Base-by-base conservation (phyloP, 2,888 invertebrate species). In the Pterostichus madidus region DNA sequence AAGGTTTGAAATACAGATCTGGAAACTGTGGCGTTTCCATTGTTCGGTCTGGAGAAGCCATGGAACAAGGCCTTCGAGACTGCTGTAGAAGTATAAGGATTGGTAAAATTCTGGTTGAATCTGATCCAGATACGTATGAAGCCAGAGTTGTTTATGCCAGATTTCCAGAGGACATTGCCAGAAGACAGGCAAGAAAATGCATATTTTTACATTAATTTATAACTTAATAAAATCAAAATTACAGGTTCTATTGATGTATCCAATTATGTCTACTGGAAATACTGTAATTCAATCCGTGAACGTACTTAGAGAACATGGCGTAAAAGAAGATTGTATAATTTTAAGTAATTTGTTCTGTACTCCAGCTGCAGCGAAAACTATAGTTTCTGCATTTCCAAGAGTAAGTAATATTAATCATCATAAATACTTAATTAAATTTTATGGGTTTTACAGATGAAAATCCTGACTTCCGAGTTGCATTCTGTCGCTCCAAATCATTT, bases 11-110 rank as follows among this genome's bases (percentile, higher is more conserved):
- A 87, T 99, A 98, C 91, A 96, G 97, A 80, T 97, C 98, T 44
- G 99, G 99, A 24, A 99, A 99, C 90, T 99, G 99, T 90, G 99
- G 99, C 2, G 99, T 99, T 6, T 98, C 98, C 83, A 98, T 99
- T 87, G 98, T 99, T 61, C 92, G 96, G 82, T 96, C 96, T 35
- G 96, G 96, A 11, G 90, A 90, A 86, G 89, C 90, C 10, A 90
- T 90, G 90, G 90, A 90, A 84, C 90, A 90, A 85, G 97, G 97
- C 5, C 91, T 97, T 61, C 92, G 99, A 52, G 99, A 99, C 89
- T 99, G 99, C 89, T 99, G 99, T 90, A 94, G 99, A 3, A 99
- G 99, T 6, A 99, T 99, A 87, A 93, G 99, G 83, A 99, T 99
- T 85, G 99, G 99, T 39, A 99, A 99, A 92, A 99, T 99, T 88